phyloP scores from a whole-genome alignment of 2,113 vertebrate species.

The Nyctereutes procyonoides region DNA sequence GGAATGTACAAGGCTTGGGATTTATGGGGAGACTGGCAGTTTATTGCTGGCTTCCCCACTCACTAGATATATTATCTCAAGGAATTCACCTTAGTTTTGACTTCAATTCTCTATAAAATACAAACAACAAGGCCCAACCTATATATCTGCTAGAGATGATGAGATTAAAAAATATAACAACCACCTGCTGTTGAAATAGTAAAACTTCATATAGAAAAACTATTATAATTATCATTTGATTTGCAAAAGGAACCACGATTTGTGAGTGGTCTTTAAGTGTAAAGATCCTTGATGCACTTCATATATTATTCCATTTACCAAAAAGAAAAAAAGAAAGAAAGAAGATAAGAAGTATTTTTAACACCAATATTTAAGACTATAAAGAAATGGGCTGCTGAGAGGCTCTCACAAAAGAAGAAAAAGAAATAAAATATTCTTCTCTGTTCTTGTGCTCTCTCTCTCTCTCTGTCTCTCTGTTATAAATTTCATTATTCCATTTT shows the following conservation, averaged over 20 bases:
- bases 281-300: neutral
- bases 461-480: neutral
- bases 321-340: neutral
- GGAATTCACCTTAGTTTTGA: neutral
- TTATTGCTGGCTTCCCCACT: neutral
- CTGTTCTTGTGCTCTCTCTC: neutral
- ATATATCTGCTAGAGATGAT: neutral
- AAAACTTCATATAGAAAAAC: neutral
- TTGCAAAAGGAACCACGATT: neutral
- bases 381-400: neutral
- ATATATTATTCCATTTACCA: neutral
- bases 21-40: neutral
- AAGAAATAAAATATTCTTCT: neutral
- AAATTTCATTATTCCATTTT: constrained; percentile 47
- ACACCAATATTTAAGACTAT: neutral
- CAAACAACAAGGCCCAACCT: neutral
- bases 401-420: neutral
- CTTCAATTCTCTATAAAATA: neutral
- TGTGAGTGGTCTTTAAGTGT: neutral
- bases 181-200: neutral
- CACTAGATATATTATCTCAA: neutral
- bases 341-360: neutral
- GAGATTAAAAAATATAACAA: neutral
- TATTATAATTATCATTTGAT: neutral
- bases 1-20: neutral